Evolutionary conservation across 2,888 invertebrate species (phyloP).

Genomic region (Drosophila testacea): DNA sequence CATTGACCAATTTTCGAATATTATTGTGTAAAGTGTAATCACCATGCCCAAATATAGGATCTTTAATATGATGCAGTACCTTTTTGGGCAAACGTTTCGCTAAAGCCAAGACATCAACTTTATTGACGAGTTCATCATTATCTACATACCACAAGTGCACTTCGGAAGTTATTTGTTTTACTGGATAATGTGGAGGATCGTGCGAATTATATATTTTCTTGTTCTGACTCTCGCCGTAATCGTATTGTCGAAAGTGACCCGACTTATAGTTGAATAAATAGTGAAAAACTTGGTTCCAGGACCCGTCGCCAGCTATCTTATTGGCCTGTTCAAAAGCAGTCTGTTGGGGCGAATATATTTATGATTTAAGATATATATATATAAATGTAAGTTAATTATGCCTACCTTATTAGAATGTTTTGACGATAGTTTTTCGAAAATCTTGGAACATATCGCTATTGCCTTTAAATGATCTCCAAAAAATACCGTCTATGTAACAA

Average conservation of each 20-base stretch:
- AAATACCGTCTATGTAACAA: too few relatives aligned
- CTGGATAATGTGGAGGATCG: slow-evolving; percentile 69
- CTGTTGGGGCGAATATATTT: too few relatives aligned
- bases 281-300: slow-evolving; percentile 77
- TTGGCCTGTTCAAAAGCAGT: slow-evolving; percentile 44
- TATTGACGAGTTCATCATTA: slow-evolving; percentile 66
- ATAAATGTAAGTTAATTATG: background rate
- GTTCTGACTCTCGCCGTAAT: slow-evolving; percentile 70
- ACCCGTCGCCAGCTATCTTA: slow-evolving; percentile 70
- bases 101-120: slow-evolving; percentile 66
- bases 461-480: too few relatives aligned
- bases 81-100: slow-evolving; percentile 63
- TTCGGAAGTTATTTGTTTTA: slow-evolving; percentile 55
- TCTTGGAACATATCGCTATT: too few relatives aligned
- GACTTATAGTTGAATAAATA: slow-evolving; percentile 71
- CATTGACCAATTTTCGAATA: slow-evolving; percentile 64
- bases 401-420: too few relatives aligned
- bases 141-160: slow-evolving; percentile 76
- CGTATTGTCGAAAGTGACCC: slow-evolving; percentile 70
- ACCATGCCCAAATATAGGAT: slow-evolving; percentile 68
- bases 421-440: too few relatives aligned
- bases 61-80: slow-evolving; percentile 59
- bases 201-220: slow-evolving; percentile 50
- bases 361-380: too few relatives aligned
- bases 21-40: slow-evolving; percentile 61